A percentile compares a stretch with the other conserved stretches of the same genome.
Conservation (phyloP, 2,113 vertebrate species). For the Anhinga anhinga region DNA sequence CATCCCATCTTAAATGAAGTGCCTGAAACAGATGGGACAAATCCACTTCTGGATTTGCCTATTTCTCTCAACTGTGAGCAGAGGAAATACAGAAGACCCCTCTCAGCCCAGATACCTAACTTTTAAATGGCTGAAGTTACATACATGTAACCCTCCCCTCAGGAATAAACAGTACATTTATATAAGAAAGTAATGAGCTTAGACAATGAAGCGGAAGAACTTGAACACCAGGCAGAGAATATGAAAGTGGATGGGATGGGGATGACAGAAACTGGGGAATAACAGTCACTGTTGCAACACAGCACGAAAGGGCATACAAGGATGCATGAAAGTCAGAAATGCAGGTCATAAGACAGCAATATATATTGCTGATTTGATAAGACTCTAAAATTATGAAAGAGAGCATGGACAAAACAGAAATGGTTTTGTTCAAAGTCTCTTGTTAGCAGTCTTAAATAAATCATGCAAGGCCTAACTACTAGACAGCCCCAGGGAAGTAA, state of each 20-base stretch:
- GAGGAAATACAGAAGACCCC: not conserved
- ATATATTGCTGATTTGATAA: not conserved
- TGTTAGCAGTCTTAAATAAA: not conserved
- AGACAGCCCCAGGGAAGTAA: not conserved
- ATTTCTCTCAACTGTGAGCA: not conserved
- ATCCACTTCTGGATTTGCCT: not conserved
- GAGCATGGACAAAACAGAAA: not conserved
- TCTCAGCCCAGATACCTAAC: not conserved
- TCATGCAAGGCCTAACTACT: not conserved
- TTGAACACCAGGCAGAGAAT: not conserved
- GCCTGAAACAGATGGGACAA: not conserved
- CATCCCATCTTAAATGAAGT: not conserved
- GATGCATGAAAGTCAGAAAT: not conserved
- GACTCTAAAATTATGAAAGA: not conserved
- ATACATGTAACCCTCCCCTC: not conserved
- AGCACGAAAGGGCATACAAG: not conserved
- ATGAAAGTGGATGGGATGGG: not conserved
- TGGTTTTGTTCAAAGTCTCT: not conserved
- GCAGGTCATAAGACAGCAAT: not conserved
- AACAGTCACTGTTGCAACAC: not conserved
- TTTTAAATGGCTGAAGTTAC: not conserved
- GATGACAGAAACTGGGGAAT: not conserved
- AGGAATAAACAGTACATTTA: not conserved
- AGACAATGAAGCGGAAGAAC: not conserved
- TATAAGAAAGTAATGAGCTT: not conserved